Percentiles rank a stretch among this genome's conserved stretches.
phyloP scores from a whole-genome alignment of 2,797 vertebrate genomes.

The Hydrophis major region DNA sequence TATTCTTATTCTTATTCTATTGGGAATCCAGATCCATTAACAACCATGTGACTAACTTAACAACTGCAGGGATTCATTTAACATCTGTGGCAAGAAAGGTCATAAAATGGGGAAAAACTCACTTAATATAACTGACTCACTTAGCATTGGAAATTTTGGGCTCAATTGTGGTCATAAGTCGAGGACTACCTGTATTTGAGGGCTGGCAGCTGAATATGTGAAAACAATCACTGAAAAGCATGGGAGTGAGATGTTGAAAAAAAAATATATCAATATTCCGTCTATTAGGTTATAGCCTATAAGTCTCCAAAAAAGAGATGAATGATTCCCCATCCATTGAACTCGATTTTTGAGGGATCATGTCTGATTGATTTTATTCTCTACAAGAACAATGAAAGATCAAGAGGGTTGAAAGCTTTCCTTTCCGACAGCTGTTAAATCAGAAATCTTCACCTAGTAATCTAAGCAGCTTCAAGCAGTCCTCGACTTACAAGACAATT shows the following conservation, averaged over 20 bases:
- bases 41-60: not conserved
- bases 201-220: not conserved
- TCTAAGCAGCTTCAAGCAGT: accelerated
- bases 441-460: not conserved
- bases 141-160: not conserved
- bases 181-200: not conserved
- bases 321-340: not conserved
- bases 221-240: not conserved
- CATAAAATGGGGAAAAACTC: not conserved
- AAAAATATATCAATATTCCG: too few relatives aligned
- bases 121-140: not conserved
- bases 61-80: not conserved
- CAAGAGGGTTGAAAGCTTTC: not conserved
- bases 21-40: too few relatives aligned
- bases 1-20: too few relatives aligned
- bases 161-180: too few relatives aligned
- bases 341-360: not conserved
- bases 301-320: not conserved
- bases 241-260: not conserved
- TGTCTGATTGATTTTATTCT: not conserved
- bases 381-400: not conserved
- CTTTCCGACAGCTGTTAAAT: not conserved
- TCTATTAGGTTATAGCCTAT: not conserved
- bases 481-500: too few relatives aligned
- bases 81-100: not conserved